phyloP scores from a whole-genome alignment of 2,113 vertebrate species.

The Monarcha castaneiventris region DNA sequence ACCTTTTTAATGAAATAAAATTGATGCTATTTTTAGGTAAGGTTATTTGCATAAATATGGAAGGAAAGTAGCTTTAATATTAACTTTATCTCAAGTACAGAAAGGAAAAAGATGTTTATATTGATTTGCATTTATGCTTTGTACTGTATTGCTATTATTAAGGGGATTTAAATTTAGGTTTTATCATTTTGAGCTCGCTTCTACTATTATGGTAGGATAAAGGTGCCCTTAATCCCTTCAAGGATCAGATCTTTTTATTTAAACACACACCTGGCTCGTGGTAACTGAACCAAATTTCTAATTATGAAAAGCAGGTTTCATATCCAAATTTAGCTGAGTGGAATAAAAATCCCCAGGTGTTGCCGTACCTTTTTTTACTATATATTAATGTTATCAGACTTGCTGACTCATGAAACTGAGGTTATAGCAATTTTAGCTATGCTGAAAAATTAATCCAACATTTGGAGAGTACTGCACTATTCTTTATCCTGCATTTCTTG shows the following conservation, averaged over 20 bases:
- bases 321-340: constrained; percentile 19
- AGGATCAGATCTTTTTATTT: neutral
- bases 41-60: constrained; percentile 40
- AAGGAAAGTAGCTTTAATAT: constrained; percentile 4
- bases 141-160: neutral
- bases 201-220: neutral
- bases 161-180: neutral
- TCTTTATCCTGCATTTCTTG: neutral
- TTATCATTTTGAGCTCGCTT: neutral
- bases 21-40: neutral
- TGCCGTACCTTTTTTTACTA: neutral
- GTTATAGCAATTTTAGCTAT: neutral
- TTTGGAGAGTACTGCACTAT: neutral
- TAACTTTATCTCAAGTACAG: neutral
- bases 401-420: constrained; percentile 48
- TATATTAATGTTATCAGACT: constrained; percentile 18
- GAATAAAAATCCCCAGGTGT: constrained; percentile 13
- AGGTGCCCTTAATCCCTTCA: neutral
- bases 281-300: neutral
- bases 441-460: constrained; percentile 44
- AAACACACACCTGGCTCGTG: neutral
- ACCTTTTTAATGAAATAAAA: neutral
- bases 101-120: neutral
- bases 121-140: neutral
- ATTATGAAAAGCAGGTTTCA: constrained; percentile 26